Evolutionary conservation across 1,140 invertebrate genomes (phyloP), one percentile per base, ranked within the genome.

Genomic region (Penaeus indicus): DNA sequence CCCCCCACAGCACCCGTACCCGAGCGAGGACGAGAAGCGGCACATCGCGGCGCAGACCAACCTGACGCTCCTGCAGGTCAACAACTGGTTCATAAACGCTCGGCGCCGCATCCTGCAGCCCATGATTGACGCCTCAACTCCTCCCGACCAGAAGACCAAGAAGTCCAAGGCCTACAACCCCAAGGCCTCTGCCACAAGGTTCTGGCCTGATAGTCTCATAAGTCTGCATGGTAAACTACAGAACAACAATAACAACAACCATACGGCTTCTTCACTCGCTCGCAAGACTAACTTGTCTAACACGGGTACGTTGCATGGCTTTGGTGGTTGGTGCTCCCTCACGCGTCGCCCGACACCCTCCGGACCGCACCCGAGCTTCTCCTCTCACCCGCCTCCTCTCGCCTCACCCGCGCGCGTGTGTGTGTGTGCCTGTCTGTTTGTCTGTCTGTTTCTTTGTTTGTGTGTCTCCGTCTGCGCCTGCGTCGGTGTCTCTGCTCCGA

Each of bases 1-100:
- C 13, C 80, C 86, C 60, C 90, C 90, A 38, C 92, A 97, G 96
- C 96, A 98, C 94, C 97, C 97, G 0, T 98, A 98, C 92, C 97
- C 97, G 0, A 98, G 97, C 67, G 97, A 98, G 93, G 97, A 98
- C 92, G 97, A 98, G 92, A 98, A 98, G 92, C 94, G 96, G 88
- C 95, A 97, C 91, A 96, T 98, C 84, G 96, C 97, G 19, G 95
- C 95, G 27, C 96, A 98, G 92, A 98, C 97, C 32, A 96, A 97
- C 91, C 94, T 98, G 60, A 97, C 97, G 13, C 92, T 91, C 19
- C 93, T 97, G 10, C 95, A 96, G 93, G 96, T 97, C 38, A 97
- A 97, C 92, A 97, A 96, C 92, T 97, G 97, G 97, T 98, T 98
- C 92, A 98, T 99, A 91, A 99, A 99, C 94, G 98, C 97, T 1